Evolutionary conservation across 23 tunicate species (phyloP).

Genomic region (Oikopleura vanhoeffeni): DNA sequence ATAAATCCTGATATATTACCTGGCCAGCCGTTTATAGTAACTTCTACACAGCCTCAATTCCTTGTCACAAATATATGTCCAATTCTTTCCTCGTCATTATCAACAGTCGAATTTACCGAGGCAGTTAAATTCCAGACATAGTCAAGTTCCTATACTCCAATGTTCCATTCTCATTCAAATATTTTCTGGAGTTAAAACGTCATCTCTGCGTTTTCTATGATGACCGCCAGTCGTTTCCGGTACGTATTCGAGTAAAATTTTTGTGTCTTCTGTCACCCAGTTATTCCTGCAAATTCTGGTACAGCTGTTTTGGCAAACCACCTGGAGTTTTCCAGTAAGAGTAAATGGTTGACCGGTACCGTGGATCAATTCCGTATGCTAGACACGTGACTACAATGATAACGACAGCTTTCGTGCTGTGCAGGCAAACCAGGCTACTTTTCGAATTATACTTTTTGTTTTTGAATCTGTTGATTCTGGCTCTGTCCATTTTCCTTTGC

Average conservation of each 20-base stretch:
- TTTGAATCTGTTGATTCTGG: not conserved
- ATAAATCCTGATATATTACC: too few species aligned
- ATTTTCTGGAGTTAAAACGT: not conserved
- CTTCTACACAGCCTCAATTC: too few species aligned
- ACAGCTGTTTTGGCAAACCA: slow-evolving; percentile 28
- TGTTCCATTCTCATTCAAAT: too few species aligned
- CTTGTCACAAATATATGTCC: not conserved
- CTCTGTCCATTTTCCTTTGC: not conserved
- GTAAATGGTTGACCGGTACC: slow-evolving; percentile 20
- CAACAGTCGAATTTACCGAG: not conserved
- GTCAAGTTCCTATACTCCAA: too few species aligned
- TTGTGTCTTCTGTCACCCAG: not conserved
- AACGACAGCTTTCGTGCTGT: not conserved
- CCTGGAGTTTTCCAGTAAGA: slow-evolving; percentile 38
- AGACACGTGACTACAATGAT: not conserved
- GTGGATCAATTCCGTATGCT: not conserved
- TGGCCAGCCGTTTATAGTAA: too few species aligned
- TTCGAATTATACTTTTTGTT: not conserved
- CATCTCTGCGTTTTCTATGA: not conserved
- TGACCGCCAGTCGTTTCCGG: not conserved
- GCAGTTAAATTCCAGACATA: not conserved
- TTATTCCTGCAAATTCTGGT: not conserved
- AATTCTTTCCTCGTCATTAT: not conserved
- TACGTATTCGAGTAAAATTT: not conserved
- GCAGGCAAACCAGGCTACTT: not conserved